Base-by-base conservation (phyloP, 1,140 invertebrate genomes). In the Pseudomyrmex cubaensis region DNA sequence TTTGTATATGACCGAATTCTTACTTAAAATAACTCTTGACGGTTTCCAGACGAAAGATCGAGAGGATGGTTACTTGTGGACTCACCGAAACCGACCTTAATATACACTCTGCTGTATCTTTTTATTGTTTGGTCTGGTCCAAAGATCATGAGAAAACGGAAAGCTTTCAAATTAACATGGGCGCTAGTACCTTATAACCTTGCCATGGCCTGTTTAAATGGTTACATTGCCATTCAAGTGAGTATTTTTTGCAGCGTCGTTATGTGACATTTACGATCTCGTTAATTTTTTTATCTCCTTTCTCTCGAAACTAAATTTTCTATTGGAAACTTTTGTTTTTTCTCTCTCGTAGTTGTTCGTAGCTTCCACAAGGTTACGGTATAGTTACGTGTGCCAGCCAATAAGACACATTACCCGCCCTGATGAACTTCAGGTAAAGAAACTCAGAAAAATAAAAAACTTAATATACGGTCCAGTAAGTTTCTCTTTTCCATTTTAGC, bases 361-460 rank as follows among this genome's bases (percentile, higher is more conserved):
- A 72, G 96, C 97, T 46, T 96, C 97, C 17, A 96, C 96, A 61
- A 96, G 96, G 90, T 94, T 98, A 77, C 96, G 96, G 74, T 99
- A 99, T 92, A 99, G 97, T 92, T 98, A 98, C 92, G 96, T 97
- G 17, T 99, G 98, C 93, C 98, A 99, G 93, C 97, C 98, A 1
- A 98, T 98, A 85, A 95, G 96, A 77, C 97, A 98, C 86, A 96
- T 96, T 54, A 96, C 97, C 84, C 96, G 98, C 91, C 96, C 96
- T 12, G 96, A 98, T 94, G 98, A 98, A 95, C 93, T 98, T 80
- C 96, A 97, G 95, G 97, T 97, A 94, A 67, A 75, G 75, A 25
- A 35, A 66, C 10, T 66, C 17, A n/a, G 20, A 52, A 10, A 52
- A n/a, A 22, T 10, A 20, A 66, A n/a, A 54, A 46, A 25, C 7